Conservation (phyloP, 2,797 vertebrate species). For the Percopsis omiscomaycus region DNA sequence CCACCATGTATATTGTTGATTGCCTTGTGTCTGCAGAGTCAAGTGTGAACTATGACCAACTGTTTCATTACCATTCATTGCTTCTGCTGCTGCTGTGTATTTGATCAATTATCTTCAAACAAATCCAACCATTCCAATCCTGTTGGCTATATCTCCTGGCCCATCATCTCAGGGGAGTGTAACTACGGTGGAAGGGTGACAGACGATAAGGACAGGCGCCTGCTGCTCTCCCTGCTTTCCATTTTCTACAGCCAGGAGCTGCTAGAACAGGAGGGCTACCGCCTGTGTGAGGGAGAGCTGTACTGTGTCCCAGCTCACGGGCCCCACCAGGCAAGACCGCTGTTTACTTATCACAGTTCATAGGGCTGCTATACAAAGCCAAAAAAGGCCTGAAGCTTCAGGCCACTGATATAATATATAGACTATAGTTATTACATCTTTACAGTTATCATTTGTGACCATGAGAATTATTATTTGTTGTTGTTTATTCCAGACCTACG, state of each 20-base stretch:
- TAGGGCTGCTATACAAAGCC: too few relatives aligned
- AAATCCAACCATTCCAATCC: too few relatives aligned
- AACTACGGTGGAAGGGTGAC: constrained; percentile 96
- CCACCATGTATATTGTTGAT: too few relatives aligned
- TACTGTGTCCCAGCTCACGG: constrained; percentile 85
- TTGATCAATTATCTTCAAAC: too few relatives aligned
- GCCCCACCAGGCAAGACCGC: constrained; percentile 80
- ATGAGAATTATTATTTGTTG: neutral
- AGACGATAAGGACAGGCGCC: constrained; percentile 92
- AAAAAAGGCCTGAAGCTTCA: neutral
- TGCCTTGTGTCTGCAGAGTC: too few relatives aligned
- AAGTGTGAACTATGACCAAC: too few relatives aligned
- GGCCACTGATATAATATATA: neutral
- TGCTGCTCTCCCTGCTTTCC: constrained; percentile 89
- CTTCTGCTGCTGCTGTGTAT: too few relatives aligned
- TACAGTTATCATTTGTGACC: neutral
- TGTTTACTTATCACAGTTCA: too few relatives aligned
- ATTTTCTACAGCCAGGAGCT: constrained; percentile 85
- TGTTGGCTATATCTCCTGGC: too few relatives aligned
- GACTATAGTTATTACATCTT: neutral
- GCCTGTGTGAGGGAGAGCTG: constrained; percentile 76
- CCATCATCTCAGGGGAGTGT: constrained; percentile 83
- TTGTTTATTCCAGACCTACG: constrained; percentile 77
- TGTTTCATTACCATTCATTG: too few relatives aligned
- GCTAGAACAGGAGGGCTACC: constrained; percentile 78